Evolutionary conservation across 2,888 invertebrate genomes (phyloP), one percentile per base, ranked within the genome.

Genomic region (Apotomis capreana): DNA sequence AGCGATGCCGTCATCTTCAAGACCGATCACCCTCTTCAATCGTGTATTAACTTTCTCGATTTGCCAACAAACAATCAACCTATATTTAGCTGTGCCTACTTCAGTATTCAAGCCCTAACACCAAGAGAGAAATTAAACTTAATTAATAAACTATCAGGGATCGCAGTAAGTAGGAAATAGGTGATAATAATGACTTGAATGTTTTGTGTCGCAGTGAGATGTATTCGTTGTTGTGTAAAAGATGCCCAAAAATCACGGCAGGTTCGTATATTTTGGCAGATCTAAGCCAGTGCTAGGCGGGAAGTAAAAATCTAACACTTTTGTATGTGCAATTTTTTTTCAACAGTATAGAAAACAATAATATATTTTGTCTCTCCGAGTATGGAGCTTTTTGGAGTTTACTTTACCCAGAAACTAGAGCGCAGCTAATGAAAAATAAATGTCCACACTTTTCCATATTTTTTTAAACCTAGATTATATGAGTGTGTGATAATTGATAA

Each of bases 1-100:
- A 10, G 26, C 64, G 72, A 61, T 72, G 68, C 62, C 68, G 72
- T 72, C 72, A 72, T 72, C 71, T 51, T 62, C 68, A 9, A 49
- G 49, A 46, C 49, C 36, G 46, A 68, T 44, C 62, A 40, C 40
- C 40, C 6, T 40, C 0, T 40, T 40, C 5, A 3, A 40, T 6
- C 6, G 40, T 40, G 40, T 40, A 6, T 40, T 26, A 26, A 26
- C 26, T 40, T 40, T 40, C 5, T 6, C 4, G 6, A 40, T 40
- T 6, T 6, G 5, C 40, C 40, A 6, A 6, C 6, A 40, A 6
- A 12, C 3, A 49, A 49, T 4, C 26, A 15, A 60, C n/a, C n/a
- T n/a, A 52, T 15, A 55, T 4, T 65, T 57, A 9, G 40, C 54
- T n/a, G 65, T 65, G 46, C 46, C 65, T 65, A 65, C 65, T 65